Percentiles rank a stretch among this genome's conserved stretches.
Evolutionary conservation across 2,888 invertebrate genomes (phyloP).

Genomic region (Sepioteuthis lessoniana): DNA sequence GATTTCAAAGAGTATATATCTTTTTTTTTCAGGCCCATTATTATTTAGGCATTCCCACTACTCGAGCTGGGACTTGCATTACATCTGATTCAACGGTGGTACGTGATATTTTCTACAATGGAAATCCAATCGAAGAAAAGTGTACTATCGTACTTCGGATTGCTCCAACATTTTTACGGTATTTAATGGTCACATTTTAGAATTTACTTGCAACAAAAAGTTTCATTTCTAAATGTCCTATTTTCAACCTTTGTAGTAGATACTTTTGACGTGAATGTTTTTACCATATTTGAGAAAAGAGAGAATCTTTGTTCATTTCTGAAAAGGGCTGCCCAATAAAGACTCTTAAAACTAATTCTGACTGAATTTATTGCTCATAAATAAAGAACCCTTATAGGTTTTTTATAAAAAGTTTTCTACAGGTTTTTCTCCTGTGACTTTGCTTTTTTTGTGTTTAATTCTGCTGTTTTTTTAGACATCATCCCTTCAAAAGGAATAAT

Average conservation of each 20-base stretch:
- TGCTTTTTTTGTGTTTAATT: too few species aligned
- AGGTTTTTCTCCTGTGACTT: too few species aligned
- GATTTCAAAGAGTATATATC: neutral
- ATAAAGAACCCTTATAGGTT: too few species aligned
- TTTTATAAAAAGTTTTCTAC: too few species aligned
- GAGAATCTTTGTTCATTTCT: too few species aligned
- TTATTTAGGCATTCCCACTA: slow-evolving; percentile 76
- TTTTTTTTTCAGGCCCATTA: slow-evolving; percentile 73
- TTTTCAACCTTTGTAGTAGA: neutral
- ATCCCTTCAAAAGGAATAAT: too few species aligned
- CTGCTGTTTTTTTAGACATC: too few species aligned
- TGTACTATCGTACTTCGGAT: slow-evolving; percentile 80
- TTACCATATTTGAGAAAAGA: too few species aligned
- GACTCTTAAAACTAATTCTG: too few species aligned
- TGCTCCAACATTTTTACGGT: slow-evolving; percentile 78
- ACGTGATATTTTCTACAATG: slow-evolving; percentile 80
- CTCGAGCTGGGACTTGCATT: slow-evolving; percentile 78
- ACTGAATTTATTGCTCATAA: too few species aligned
- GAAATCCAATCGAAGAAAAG: slow-evolving; percentile 78
- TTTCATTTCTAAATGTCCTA: neutral
- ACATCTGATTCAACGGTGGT: slow-evolving; percentile 80
- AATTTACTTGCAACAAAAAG: neutral
- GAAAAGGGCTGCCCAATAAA: too few species aligned
- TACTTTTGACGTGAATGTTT: neutral
- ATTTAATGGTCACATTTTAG: neutral